These are phyloP conservation scores for Garrulus glandarius DNA, from an alignment of 2,797 vertebrate genomes.

Conservation along the genomic window DNA sequence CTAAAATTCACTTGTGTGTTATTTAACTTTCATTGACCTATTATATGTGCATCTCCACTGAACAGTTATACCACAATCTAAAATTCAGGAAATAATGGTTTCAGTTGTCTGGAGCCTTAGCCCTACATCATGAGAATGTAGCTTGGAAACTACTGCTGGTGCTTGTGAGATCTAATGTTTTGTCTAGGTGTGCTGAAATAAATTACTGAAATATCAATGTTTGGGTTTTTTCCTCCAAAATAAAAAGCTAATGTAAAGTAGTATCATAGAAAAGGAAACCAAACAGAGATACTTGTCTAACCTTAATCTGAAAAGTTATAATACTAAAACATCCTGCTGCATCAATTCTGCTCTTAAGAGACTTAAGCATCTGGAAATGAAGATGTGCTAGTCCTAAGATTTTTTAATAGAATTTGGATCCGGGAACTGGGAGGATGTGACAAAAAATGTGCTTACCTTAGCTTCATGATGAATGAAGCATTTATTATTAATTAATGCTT, in stretches of 20 bases:
- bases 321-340: neutral
- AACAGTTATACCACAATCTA: neutral
- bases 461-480: neutral
- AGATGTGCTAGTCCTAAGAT: neutral
- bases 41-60: neutral
- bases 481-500: constrained; percentile 29
- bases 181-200: neutral
- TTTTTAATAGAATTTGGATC: neutral
- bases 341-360: neutral
- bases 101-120: neutral
- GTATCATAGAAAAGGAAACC: neutral
- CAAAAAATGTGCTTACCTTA: constrained; percentile 9
- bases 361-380: neutral
- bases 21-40: neutral
- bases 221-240: neutral
- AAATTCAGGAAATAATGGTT: neutral
- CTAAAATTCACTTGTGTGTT: neutral
- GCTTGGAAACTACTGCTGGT: neutral
- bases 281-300: neutral
- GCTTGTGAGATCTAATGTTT: neutral
- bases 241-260: neutral
- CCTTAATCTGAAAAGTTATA: neutral
- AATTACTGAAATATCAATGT: neutral
- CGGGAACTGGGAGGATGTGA: neutral
- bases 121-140: neutral